These are phyloP conservation scores for Chaenodraco wilsoni DNA, from an alignment of 2,797 vertebrate species.

Conservation along the genomic window DNA sequence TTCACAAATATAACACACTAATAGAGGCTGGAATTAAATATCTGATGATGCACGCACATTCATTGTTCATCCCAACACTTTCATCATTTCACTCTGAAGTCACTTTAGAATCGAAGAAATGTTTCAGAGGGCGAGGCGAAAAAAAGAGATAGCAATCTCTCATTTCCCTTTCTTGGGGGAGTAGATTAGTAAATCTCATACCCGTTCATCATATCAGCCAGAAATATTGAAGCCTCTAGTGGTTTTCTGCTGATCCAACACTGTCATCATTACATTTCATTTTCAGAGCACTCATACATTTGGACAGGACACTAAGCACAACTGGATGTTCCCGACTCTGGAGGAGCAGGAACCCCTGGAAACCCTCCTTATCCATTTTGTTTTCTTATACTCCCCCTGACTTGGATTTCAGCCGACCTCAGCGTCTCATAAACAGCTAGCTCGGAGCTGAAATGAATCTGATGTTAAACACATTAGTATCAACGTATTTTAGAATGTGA, in stretches of 20 bases:
- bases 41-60: conserved; percentile 46
- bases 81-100: conserved; percentile 58
- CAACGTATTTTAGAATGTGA: conserved; percentile 36
- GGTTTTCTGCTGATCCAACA: conserved; percentile 80
- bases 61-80: conserved; percentile 48
- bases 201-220: conserved; percentile 77
- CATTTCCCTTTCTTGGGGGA: conserved; percentile 74
- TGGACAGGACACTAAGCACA: conserved; percentile 69
- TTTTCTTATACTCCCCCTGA: background rate
- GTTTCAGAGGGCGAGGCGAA: conserved; percentile 36
- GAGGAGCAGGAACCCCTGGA: conserved; percentile 18
- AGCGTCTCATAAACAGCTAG: conserved; percentile 38
- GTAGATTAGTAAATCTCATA: conserved; percentile 75
- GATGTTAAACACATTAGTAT: conserved; percentile 53
- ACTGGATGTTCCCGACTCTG: conserved; percentile 22
- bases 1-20: conserved; percentile 23
- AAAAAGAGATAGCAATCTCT: conserved; percentile 65
- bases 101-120: conserved; percentile 54
- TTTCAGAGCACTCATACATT: conserved; percentile 65
- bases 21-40: conserved; percentile 41
- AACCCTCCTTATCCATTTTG: conserved; percentile 24
- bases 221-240: conserved; percentile 76
- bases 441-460: conserved; percentile 32
- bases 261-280: conserved; percentile 77
- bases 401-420: conserved; percentile 43